Base-by-base conservation (phyloP, 2,113 vertebrate species). In the Caranx melampygus region DNA sequence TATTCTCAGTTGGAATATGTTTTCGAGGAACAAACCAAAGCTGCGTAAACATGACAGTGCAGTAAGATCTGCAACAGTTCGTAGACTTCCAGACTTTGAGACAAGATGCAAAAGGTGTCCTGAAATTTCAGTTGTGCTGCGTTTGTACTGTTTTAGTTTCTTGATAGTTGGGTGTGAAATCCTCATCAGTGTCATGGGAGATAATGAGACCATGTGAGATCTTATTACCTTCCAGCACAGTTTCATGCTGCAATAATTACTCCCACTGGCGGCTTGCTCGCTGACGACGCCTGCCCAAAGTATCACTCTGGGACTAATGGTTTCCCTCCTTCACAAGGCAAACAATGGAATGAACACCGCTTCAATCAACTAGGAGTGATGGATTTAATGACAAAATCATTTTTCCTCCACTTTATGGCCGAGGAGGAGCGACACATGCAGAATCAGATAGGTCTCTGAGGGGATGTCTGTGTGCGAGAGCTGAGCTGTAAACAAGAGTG, bases 371-470 rank as follows among this genome's bases (percentile, higher is more conserved):
- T 72, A 31, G 1, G 55, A 87, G 78, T 88, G 87, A 93, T 93
- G 78, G 89, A 94, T 93, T 92, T 92, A 90, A 93, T 90, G 91
- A 90, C 91, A 90, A 89, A 91, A 88, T 87, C 67, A 88, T 92
- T 94, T 88, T 85, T 80, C 79, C 78, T 86, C 63, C 20, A 15
- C 78, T 86, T 79, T 89, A 91, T 83, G 45, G 82, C 69, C 2
- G 35, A 74, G 60, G 74, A 73, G 86, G 87, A 81, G 81, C 51
- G 52, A 82, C 82, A 76, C 83, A 76, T 84, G 77, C 85, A 86
- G 75, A 91, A 87, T 79, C 63, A 71, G 63, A 77, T 69, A 7
- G 40, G 75, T 85, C 88, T 84, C 86, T 0, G 58, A 83, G 82
- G 87, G 87, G 84, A 65, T 16, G 55, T 61, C 77, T 71, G 67